These are phyloP conservation scores for Mustelus asterias DNA, from an alignment of 2,113 vertebrate species.

Conservation along the genomic window DNA sequence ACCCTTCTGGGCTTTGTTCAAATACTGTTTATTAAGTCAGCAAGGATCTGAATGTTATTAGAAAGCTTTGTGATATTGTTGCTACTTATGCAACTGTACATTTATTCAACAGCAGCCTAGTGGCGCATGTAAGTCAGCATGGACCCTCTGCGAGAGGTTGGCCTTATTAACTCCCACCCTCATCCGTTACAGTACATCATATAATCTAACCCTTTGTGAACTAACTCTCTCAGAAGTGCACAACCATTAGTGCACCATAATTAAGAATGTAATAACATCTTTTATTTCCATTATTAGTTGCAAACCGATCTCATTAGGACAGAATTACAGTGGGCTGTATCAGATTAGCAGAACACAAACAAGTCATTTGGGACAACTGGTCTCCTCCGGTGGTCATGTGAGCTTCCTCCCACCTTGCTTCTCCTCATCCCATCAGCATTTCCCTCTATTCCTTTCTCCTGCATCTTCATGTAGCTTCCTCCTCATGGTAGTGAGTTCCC, in stretches of 20 bases:
- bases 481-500: too few species aligned
- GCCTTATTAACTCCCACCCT: neutral
- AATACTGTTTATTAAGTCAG: conserved; percentile 18
- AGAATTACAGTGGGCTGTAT: neutral
- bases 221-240: neutral
- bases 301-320: neutral
- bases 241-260: neutral
- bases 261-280: neutral
- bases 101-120: neutral
- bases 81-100: neutral
- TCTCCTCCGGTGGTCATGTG: neutral
- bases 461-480: neutral
- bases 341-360: neutral
- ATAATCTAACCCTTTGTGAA: neutral
- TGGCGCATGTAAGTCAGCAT: neutral
- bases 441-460: neutral
- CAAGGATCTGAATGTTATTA: conserved; percentile 9
- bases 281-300: neutral
- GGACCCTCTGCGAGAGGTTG: neutral
- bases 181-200: neutral
- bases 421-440: neutral
- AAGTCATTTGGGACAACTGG: neutral
- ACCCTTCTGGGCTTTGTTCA: conserved; percentile 22
- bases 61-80: conserved; percentile 1
- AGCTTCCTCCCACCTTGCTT: neutral